Conservation (phyloP, 2,888 invertebrate genomes). For the Seira sanloemensis region DNA sequence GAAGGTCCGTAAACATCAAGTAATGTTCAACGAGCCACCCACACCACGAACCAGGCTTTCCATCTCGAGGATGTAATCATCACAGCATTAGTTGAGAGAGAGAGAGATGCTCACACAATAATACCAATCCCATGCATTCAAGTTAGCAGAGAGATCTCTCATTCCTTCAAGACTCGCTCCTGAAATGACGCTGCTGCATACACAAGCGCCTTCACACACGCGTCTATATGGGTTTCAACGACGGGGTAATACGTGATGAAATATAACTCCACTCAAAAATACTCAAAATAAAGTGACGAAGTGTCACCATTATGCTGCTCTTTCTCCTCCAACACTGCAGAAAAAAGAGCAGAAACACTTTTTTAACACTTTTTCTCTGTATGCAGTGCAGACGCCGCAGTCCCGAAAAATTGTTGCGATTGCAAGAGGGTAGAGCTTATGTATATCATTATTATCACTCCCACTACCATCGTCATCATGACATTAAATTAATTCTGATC, state of each 20-base stretch:
- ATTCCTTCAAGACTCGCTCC: not conserved
- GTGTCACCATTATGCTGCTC: slow-evolving; percentile 23
- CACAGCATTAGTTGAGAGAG: slow-evolving; percentile 14
- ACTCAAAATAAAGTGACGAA: slow-evolving; percentile 35
- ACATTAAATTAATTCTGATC: slow-evolving; percentile 43
- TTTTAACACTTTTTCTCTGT: not conserved
- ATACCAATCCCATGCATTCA: not conserved
- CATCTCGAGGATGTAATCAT: not conserved
- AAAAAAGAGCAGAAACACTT: not conserved
- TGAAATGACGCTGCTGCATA: not conserved
- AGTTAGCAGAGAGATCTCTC: not conserved
- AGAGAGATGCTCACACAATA: not conserved
- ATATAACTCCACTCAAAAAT: not conserved
- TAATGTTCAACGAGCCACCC: slow-evolving; percentile 3
- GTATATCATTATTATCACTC: slow-evolving; percentile 15
- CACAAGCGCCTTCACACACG: not conserved
- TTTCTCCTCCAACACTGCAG: no score
- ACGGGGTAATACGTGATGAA: not conserved
- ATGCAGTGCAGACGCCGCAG: not conserved
- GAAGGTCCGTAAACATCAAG: not conserved
- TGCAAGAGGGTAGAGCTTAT: not conserved
- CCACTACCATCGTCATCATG: not conserved
- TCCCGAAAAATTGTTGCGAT: not conserved
- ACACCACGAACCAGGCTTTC: not conserved
- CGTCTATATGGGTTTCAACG: not conserved